Evolutionary conservation across 2,113 vertebrate genomes (phyloP).

Genomic region (Rhodinocichla rosea): DNA sequence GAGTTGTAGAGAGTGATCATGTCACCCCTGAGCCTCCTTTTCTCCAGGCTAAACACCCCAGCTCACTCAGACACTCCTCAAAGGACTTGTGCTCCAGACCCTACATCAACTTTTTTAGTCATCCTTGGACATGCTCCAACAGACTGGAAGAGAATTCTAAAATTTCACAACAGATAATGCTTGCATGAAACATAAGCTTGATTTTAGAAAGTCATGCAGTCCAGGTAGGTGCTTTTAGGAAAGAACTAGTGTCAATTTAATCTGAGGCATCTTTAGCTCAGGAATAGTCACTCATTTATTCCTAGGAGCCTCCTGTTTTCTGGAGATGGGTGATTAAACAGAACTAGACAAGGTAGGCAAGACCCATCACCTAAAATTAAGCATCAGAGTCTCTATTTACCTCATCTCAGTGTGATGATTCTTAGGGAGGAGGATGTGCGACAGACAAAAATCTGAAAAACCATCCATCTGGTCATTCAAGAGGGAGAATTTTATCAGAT

Average conservation of each 20-base stretch:
- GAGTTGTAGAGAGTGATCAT: fast-evolving
- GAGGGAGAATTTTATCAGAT: background rate
- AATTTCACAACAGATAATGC: background rate
- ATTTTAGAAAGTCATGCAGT: background rate
- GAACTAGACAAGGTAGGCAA: background rate
- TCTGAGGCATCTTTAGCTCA: background rate
- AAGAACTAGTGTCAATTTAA: background rate
- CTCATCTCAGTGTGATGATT: background rate
- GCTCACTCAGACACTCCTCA: background rate
- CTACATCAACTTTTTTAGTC: background rate
- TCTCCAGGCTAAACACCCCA: background rate
- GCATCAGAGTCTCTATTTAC: background rate
- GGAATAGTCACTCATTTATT: background rate
- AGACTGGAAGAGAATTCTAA: background rate
- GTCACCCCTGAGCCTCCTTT: background rate
- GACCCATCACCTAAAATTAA: background rate
- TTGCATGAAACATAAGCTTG: background rate
- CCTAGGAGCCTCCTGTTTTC: background rate
- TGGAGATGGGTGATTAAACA: background rate
- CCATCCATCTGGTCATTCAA: background rate
- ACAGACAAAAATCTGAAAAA: background rate
- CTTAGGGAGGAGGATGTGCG: background rate
- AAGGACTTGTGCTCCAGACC: background rate
- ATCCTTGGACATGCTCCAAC: background rate
- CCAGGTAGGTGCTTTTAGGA: background rate